Evolutionary conservation across 2,113 vertebrate genomes (phyloP).

Genomic region (Charina bottae): DNA sequence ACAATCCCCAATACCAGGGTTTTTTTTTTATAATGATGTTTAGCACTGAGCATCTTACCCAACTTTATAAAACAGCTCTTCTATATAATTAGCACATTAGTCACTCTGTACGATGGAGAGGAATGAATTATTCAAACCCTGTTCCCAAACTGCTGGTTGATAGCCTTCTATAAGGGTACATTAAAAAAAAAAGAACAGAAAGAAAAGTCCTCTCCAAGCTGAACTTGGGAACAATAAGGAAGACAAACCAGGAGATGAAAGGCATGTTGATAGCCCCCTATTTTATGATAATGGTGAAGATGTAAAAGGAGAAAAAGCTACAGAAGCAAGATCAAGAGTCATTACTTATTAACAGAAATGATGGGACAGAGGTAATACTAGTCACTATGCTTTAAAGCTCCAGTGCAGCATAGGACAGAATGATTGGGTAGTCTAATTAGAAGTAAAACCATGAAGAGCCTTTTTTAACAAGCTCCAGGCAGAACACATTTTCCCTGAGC

Average conservation of each 20-base stretch:
- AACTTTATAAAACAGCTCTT: conserved; percentile 76
- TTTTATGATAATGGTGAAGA: neutral
- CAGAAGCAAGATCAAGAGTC: neutral
- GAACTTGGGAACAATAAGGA: conserved; percentile 54
- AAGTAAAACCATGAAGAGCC: neutral
- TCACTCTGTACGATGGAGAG: conserved; percentile 74
- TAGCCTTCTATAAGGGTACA: conserved; percentile 49
- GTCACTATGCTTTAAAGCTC: neutral
- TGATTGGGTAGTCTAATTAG: neutral
- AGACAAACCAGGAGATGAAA: conserved; percentile 1
- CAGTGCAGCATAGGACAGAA: neutral
- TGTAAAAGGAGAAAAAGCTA: neutral
- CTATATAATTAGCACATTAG: conserved; percentile 80
- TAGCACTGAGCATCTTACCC: conserved; percentile 66
- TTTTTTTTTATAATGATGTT: conserved; percentile 77
- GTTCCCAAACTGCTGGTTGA: conserved; percentile 59
- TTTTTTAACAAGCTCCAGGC: conserved; percentile 1
- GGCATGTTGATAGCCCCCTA: conserved; percentile 1
- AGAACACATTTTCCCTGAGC: neutral
- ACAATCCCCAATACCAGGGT: conserved; percentile 68
- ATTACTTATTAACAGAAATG: neutral
- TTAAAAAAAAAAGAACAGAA: conserved; percentile 34
- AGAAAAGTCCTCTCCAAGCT: conserved; percentile 32
- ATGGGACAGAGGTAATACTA: neutral
- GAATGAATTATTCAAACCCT: conserved; percentile 77